Evolutionary conservation across 1,140 invertebrate genomes (phyloP).

Genomic region (Trichonephila clavipes): DNA sequence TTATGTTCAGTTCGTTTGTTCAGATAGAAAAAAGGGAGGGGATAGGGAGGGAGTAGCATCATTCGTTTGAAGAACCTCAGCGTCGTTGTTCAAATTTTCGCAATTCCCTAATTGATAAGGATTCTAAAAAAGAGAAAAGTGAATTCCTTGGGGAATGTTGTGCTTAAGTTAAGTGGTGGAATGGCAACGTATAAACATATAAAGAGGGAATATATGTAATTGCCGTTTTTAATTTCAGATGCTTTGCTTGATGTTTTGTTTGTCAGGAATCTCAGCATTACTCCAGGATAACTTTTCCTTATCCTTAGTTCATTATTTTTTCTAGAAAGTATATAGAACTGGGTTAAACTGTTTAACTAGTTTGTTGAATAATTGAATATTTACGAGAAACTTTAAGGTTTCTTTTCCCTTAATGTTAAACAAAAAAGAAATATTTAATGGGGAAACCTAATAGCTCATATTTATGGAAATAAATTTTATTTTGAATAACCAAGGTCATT

Average conservation of each 20-base stretch:
- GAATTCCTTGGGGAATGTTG: background rate
- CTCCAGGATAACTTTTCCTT: background rate
- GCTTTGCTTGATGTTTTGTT: no score
- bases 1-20: constrained; percentile 17
- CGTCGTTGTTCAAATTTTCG: background rate
- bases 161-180: background rate
- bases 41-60: background rate
- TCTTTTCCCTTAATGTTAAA: no score
- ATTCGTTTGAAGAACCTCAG: background rate
- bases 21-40: background rate
- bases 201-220: background rate
- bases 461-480: no score
- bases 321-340: no score
- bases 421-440: no score
- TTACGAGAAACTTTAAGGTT: no score
- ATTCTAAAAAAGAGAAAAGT: background rate
- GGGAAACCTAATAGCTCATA: no score
- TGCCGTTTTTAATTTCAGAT: background rate
- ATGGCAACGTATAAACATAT: background rate
- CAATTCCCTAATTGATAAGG: background rate
- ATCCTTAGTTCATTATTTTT: no score
- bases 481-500: no score
- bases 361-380: no score
- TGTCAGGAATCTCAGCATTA: background rate
- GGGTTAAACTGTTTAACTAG: no score